phyloP scores from a whole-genome alignment of 1,140 invertebrate species.

The Drosophila lacteicornis region DNA sequence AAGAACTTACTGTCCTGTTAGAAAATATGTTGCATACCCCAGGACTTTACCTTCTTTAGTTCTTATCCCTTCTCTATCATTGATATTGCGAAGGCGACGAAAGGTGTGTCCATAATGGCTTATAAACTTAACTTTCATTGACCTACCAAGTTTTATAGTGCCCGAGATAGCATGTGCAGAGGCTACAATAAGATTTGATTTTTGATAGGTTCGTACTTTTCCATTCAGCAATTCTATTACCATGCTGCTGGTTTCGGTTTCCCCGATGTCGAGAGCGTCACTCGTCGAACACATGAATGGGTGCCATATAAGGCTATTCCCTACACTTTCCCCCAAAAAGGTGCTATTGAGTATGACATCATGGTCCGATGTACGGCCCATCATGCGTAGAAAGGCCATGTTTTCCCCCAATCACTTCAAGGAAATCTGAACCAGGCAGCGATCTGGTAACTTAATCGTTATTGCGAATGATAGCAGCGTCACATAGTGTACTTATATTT shows the following conservation, averaged over 20 bases:
- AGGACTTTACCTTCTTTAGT: background rate
- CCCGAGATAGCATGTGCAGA: background rate
- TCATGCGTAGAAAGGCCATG: background rate
- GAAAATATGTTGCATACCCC: background rate
- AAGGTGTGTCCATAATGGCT: too few species aligned
- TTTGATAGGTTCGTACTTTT: slow-evolving; percentile 9
- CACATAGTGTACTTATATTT: slow-evolving; percentile 22
- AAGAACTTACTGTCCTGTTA: background rate
- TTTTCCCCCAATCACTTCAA: slow-evolving; percentile 28
- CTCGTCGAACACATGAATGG: slow-evolving; percentile 20
- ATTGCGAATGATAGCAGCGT: slow-evolving; percentile 19
- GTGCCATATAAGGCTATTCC: background rate
- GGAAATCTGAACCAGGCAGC: slow-evolving; percentile 29
- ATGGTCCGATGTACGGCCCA: background rate
- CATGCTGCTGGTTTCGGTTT: slow-evolving; percentile 4
- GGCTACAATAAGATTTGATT: background rate
- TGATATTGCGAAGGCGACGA: too few species aligned
- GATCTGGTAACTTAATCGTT: slow-evolving; percentile 25
- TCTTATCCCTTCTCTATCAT: too few species aligned
- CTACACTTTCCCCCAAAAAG: background rate
- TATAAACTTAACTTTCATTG: background rate
- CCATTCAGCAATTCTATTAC: slow-evolving; percentile 19
- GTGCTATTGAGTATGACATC: slow-evolving; percentile 20
- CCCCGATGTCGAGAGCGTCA: slow-evolving; percentile 1
- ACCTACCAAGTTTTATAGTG: background rate